Base-by-base conservation (phyloP, 1,140 invertebrate species). In the Musca domestica region DNA sequence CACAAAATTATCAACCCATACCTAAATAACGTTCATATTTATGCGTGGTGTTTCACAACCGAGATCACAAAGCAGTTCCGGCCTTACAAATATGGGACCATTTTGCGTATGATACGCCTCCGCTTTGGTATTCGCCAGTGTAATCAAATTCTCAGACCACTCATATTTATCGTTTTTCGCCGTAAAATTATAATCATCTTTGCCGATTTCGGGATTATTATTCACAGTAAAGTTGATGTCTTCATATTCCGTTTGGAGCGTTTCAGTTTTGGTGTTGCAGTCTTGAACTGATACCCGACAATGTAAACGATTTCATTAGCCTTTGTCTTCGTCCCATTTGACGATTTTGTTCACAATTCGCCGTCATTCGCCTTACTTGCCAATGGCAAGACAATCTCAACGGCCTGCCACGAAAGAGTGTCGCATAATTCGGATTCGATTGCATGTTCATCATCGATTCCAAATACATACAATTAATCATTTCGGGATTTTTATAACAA, bases 11-110 rank as follows among this genome's bases (percentile, higher is more conserved):
- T 41, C 34, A 5, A 41, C 34, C 34, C 67, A 77, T 83, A 73
- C 92, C 92, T 66, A 90, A 86, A 80, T 84, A 85, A 15, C 76
- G 74, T 22, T 90, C 87, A 68, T 92, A 83, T 94, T 89, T 64
- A 95, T 89, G 54, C 89, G 84, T 0, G 94, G 94, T 0, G 93
- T 92, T 82, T 95, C 93, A 74, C 92, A 93, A 14, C 92, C 92
- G 56, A 92, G 76, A 71, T 92, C 84, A 58, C 88, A 90, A 0
- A 95, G 76, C 47, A 88, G 75, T 77, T 91, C 88, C 0, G 90
- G 89, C 27, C 84, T 82, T 12, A 90, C 80, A 30, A 84, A 84
- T n/a, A 90, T 83, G 1, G 76, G 77, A 5, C 83, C 84, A 63
- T 83, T 81, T 0, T 78, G 51, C 12, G 84, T 70, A 51, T 81